Base-by-base conservation (phyloP, 2,888 invertebrate genomes). In the Epinotia bilunana region DNA sequence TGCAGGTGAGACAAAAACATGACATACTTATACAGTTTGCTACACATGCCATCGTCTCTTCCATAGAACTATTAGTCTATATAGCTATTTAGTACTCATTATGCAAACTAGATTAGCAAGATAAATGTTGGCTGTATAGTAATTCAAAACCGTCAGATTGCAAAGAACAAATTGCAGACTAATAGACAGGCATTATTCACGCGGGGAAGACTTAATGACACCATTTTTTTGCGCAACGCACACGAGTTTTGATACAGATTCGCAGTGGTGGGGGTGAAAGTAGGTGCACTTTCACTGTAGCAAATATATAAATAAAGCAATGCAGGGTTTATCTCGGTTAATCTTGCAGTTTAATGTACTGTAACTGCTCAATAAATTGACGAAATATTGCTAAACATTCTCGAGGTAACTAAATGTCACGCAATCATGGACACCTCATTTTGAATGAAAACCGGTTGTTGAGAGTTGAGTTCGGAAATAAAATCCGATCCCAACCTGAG, bases 221-320 rank as follows among this genome's bases (percentile, higher is more conserved):
- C 84, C 87, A 87, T 84, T 93, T 92, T 89, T 89, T 90, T 86
- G 81, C 79, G 57, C 80, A 43, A 76, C 79, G 78, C 86, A 86
- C 82, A 85, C 86, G 85, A 86, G 82, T 85, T 85, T 85, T 88
- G 90, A 86, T 91, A 92, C 90, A 88, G 87, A 90, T 92, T 89
- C 86, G 86, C 88, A 83, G 81, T 82, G 81, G 81, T 82, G 81
- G 83, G 88, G 87, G 88, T 87, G 89, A 90, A 90, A 90, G 90
- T 88, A 86, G 83, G 82, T 81, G 80, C 80, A 88, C 93, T 92
- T 93, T 93, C 93, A 87, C 93, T 90, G 39, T 39, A 9, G 81
- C 83, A 81, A 80, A 81, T 79, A 83, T 86, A 83, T 67, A 33
- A 75, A 74, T 62, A 75, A 67, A 65, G 75, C 71, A 72, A 28